Base-by-base conservation (phyloP, 2,797 vertebrate species). In the Microctenopoma stevenorrisi region DNA sequence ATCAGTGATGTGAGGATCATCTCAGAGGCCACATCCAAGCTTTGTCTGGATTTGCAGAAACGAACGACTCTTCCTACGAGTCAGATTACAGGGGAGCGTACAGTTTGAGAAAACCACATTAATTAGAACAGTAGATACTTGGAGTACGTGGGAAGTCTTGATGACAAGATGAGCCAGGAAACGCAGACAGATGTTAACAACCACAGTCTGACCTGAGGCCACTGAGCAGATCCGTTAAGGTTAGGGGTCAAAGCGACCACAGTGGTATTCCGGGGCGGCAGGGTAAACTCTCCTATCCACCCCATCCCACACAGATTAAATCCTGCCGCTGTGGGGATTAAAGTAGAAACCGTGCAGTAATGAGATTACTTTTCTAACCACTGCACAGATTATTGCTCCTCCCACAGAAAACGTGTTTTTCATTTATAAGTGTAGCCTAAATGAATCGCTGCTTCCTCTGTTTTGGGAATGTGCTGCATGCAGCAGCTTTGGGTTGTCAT, bases 1-100 rank as follows among this genome's bases (percentile, higher is more conserved):
- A 60, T 43, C 67, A 62, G 38, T 55, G 65, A 79, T 51, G 72
- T 73, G 74, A 65, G 52, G 46, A 53, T 69, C 47, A 63, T 68
- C 38, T 64, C 9, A 3, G 37, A 11, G 37, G 37, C 37, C 11
- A 37, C 37, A 10, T 10, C 11, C 11, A 37, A 9, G 35, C 35
- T 11, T 1, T 37, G 35, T 37, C 35, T 37, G 35, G 35, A 37
- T 37, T 37, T 37, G 30, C 7, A 6, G 30, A 33, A 33, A 37
- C 28, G 0, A 22, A 42, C 54, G 62, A 14, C 51, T 47, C 44
- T 46, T 6, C 65, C 26, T 28, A 16, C 7, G 4, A 51, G 43
- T 53, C 53, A 51, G 46, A 37, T 59, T 18, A 14, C 7, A 43
- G 14, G 51, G 40, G 15, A 16, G 43, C 15, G 33, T 18, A 25